These are phyloP conservation scores for Atlantisia rogersi DNA, from an alignment of 2,113 vertebrate species.

Conservation along the genomic window DNA sequence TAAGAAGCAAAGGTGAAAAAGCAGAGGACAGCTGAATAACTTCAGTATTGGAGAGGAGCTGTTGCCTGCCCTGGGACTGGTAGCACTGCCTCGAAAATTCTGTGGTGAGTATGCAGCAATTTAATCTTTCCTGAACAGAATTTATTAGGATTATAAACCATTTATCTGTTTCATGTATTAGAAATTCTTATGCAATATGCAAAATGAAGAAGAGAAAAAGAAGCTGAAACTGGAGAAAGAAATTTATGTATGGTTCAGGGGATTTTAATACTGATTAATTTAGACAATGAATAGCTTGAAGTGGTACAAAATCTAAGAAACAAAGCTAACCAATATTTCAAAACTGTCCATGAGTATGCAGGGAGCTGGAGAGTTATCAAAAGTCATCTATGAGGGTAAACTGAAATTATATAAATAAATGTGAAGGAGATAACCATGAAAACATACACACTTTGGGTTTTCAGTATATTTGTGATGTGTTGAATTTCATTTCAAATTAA, in stretches of 20 bases:
- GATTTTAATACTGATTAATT: not conserved
- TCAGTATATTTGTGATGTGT: constrained; percentile 1
- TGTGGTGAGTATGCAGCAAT: not conserved
- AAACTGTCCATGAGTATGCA: not conserved
- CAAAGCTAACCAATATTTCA: not conserved
- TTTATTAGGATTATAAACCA: constrained; percentile 30
- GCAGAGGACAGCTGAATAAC: not conserved
- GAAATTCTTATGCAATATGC: not conserved
- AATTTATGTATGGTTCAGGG: not conserved
- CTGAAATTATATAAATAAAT: not conserved
- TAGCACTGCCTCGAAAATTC: not conserved
- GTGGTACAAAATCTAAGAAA: not conserved
- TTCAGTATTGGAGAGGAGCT: not conserved
- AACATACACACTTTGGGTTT: not conserved
- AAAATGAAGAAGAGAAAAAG: not conserved
- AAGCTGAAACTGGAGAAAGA: not conserved
- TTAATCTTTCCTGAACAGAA: not conserved
- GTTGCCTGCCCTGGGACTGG: not conserved
- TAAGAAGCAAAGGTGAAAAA: not conserved
- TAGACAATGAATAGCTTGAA: not conserved
- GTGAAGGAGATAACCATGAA: not conserved
- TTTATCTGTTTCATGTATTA: not conserved
- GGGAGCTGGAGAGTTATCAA: not conserved
- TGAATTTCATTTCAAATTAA: constrained; percentile 40
- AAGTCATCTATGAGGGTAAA: not conserved